Base-by-base conservation (phyloP, 2,888 invertebrate genomes). In the Rhagonycha lutea region DNA sequence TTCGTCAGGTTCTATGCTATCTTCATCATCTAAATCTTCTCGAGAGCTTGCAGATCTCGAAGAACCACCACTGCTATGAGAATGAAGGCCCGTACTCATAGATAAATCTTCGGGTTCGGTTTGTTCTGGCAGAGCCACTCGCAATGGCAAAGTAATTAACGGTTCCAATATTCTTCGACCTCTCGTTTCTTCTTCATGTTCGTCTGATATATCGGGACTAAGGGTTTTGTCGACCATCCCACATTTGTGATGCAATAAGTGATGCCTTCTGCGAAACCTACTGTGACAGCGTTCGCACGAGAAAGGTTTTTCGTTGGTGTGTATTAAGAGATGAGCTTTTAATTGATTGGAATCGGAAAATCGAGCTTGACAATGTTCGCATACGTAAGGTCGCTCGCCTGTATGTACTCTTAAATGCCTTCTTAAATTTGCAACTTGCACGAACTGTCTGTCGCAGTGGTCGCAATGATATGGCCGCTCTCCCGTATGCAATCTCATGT, bases 311-410 rank as follows among this genome's bases (percentile, higher is more conserved):
- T 96, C 95, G 60, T 96, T 96, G 81, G 95, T 95, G 88, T 97
- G 97, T 73, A 96, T 95, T 79, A 97, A 88, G 84, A 93, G 91
- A 86, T 97, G 97, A 5, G 96, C 96, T 88, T 97, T 97, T 73
- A 97, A 89, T 86, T 97, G 97, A 86, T 97, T 97, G 7, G 96
- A 95, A 87, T 97, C 97, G 78, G 96, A 96, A 88, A 97, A 97
- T 80, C 94, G 93, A 60, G 95, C 93, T 8, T 94, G 91, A 87
- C 97, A 97, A 75, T 95, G 90, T 79, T 95, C 94, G 87, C 97
- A 97, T 11, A 93, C 93, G 87, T 96, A 97, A 0, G 97, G 97
- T 14, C 95, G 91, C 87, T 97, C 97, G 2, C 97, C 97, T 0
- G 97, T 97, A 87, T 97, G 97, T 0, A 97, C 97, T 71, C 97